Conservation (phyloP, 2,888 invertebrate genomes). For the Leucophenga montana region DNA sequence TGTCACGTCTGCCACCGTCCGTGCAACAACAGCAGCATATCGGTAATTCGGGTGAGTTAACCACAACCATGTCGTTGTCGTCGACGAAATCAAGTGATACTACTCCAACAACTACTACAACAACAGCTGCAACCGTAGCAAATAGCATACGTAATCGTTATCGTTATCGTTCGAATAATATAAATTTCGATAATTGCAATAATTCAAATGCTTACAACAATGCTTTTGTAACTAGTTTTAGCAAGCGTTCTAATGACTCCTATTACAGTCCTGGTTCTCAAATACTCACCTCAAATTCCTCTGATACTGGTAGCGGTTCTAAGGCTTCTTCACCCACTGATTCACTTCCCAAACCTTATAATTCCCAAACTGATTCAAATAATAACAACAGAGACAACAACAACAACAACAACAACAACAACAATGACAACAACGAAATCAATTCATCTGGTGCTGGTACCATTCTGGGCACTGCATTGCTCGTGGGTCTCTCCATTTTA, state of each 20-base stretch:
- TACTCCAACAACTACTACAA: slow-evolving; percentile 12
- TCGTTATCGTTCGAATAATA: slow-evolving; percentile 57
- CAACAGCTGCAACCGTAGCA: slow-evolving; percentile 26
- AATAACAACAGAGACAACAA: slow-evolving; percentile 29
- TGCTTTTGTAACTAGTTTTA: slow-evolving; percentile 57
- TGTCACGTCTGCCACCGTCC: slow-evolving; percentile 59
- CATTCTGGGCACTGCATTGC: slow-evolving; percentile 66
- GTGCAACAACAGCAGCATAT: slow-evolving; percentile 41
- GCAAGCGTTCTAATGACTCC: slow-evolving; percentile 47
- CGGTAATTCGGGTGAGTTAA: slow-evolving; percentile 50
- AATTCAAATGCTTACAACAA: slow-evolving; percentile 61
- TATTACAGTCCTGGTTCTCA: slow-evolving; percentile 38
- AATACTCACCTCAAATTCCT: background rate
- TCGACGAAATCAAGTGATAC: slow-evolving; percentile 25
- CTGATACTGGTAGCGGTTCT: background rate
- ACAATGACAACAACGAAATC: slow-evolving; percentile 29
- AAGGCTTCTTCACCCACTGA: background rate
- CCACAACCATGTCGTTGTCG: slow-evolving; percentile 25
- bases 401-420: slow-evolving; percentile 42
- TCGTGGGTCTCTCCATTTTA: slow-evolving; percentile 68
- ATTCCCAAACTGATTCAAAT: slow-evolving; percentile 41
- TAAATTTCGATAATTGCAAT: slow-evolving; percentile 55
- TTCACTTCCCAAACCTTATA: background rate
- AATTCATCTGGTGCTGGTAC: slow-evolving; percentile 72
- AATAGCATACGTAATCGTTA: slow-evolving; percentile 47